phyloP scores from a whole-genome alignment of 2,888 invertebrate genomes.

The Thecophora atra region DNA sequence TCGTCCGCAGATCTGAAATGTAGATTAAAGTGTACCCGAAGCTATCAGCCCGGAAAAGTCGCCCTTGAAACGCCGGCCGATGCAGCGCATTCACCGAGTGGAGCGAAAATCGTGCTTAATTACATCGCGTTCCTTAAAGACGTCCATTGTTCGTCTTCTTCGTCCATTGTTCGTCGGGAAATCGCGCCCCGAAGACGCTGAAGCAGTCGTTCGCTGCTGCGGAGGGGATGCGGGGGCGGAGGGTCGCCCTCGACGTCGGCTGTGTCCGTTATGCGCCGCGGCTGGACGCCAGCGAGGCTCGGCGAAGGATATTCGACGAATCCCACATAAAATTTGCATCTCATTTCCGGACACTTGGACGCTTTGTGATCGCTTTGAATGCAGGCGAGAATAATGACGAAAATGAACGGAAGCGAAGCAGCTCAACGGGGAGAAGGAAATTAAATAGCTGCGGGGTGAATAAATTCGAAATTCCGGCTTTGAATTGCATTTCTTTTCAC shows the following conservation, averaged over 20 bases:
- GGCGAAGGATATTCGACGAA: constrained; percentile 60
- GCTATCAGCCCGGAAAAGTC: constrained; percentile 20
- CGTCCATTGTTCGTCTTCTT: neutral
- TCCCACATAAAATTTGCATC: constrained; percentile 67
- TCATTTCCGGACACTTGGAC: constrained; percentile 65
- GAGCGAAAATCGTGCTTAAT: constrained; percentile 13
- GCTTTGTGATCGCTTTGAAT: neutral
- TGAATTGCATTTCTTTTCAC: neutral
- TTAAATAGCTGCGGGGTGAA: neutral
- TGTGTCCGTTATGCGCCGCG: constrained; percentile 25
- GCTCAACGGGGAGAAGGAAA: neutral
- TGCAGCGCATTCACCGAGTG: neutral
- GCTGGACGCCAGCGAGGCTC: neutral
- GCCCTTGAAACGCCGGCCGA: neutral
- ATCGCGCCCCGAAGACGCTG: neutral
- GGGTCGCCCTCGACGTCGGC: too few species aligned
- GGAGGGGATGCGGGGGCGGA: too few species aligned
- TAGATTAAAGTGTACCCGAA: neutral
- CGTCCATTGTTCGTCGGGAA: neutral
- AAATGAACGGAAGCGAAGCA: constrained; percentile 4
- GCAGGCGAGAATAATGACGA: constrained; percentile 20
- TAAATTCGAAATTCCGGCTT: neutral
- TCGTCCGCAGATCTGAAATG: neutral
- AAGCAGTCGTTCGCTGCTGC: constrained; percentile 22
- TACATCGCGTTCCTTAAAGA: neutral